Evolutionary conservation across 2,797 vertebrate species (phyloP).

Genomic region (Hapalemur alaotrensis): DNA sequence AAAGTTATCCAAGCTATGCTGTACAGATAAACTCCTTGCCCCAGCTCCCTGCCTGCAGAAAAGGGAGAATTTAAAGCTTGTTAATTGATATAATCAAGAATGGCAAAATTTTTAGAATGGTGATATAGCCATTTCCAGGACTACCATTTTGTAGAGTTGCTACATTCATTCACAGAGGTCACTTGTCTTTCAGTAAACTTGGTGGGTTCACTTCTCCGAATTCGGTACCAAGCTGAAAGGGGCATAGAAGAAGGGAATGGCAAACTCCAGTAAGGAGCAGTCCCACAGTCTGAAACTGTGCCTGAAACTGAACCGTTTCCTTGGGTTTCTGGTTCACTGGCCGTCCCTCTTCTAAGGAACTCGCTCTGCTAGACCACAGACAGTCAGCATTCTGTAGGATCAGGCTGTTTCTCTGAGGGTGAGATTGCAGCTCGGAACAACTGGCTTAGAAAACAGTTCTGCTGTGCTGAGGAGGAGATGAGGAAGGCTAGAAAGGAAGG

Average conservation of each 20-base stretch:
- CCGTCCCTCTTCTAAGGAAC: not conserved
- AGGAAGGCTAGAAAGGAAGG: not conserved
- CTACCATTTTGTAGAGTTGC: not conserved
- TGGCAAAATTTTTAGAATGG: not conserved
- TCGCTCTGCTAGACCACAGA: not conserved
- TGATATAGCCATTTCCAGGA: not conserved
- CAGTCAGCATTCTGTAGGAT: not conserved
- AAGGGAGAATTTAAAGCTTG: not conserved
- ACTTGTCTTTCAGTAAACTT: not conserved
- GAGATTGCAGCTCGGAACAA: not conserved
- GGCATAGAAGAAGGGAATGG: not conserved
- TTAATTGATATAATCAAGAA: not conserved
- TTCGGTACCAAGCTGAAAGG: not conserved
- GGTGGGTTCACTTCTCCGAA: not conserved
- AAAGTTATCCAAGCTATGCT: not conserved
- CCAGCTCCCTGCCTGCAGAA: not conserved
- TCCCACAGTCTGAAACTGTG: too few species aligned
- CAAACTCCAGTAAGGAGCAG: not conserved
- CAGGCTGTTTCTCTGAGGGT: not conserved
- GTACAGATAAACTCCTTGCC: not conserved
- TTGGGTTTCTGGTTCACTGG: not conserved
- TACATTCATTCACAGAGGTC: not conserved
- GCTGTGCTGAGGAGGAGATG: not conserved
- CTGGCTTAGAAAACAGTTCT: not conserved
- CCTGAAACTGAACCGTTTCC: not conserved